phyloP scores from a whole-genome alignment of 2,113 vertebrate species.

The Manacus vitellinus region DNA sequence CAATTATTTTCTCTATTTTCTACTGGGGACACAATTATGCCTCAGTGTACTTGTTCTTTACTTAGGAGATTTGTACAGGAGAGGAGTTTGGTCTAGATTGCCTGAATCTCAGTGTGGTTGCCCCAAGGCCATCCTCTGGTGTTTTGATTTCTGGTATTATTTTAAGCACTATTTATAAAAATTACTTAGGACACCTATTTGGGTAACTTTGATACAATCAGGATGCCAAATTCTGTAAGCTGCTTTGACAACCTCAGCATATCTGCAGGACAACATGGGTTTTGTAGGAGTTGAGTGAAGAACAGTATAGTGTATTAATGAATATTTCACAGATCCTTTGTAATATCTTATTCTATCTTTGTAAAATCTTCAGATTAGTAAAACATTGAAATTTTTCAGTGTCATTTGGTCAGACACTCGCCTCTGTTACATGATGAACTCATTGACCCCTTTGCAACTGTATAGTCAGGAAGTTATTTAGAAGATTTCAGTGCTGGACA shows the following conservation, averaged over 20 bases:
- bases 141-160: neutral
- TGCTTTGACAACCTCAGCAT: neutral
- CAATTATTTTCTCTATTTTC: neutral
- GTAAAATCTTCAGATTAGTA: neutral
- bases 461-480: neutral
- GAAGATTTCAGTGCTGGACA: neutral
- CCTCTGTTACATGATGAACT: neutral
- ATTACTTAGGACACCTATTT: neutral
- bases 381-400: neutral
- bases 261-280: neutral
- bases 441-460: neutral
- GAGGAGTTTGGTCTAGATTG: neutral
- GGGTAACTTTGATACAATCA: neutral
- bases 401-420: neutral
- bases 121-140: neutral
- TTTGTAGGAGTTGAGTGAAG: neutral
- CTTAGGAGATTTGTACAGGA: neutral
- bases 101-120: neutral
- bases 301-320: neutral
- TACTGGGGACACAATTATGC: accelerated
- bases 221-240: neutral
- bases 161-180: neutral
- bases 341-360: neutral
- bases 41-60: neutral
- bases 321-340: neutral